Base-by-base conservation (phyloP, 1,140 invertebrate species). In the Bombus soroeensis region DNA sequence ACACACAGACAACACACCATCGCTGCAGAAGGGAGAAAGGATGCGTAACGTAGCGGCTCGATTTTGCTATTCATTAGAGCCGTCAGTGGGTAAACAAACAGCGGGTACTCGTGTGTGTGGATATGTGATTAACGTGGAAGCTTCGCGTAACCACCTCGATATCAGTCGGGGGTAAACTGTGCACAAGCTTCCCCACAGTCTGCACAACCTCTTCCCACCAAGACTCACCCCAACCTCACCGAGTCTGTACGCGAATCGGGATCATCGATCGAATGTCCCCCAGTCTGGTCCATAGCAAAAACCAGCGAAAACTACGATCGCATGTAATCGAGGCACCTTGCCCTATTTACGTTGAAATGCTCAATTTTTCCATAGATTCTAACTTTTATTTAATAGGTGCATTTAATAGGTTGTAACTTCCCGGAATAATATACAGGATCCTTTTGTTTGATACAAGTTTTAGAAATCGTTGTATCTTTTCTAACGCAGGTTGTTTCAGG, bases 11-110 rank as follows among this genome's bases (percentile, higher is more conserved):
- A 59, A 32, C 74, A 64, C 76, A 68, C 28, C 59, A 28, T 28
- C 28, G 59, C 5, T 6, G 2, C n/a, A 66, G 66, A 64, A 59
- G 64, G 66, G 66, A 81, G 76, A 57, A 78, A 81, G 89, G 75
- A 83, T 77, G 89, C 83, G 82, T 81, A 90, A 90, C 86, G 88
- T 34, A 81, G 71, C 43, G 81, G 89, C 92, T 92, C 91, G 92
- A 94, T 94, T 94, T 94, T 92, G 93, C 94, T 93, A 94, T 94
- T 94, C 91, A 92, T 93, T 94, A 92, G 89, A 93, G 90, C 93
- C 89, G 89, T 93, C 91, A 90, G 89, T 88, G 86, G 81, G 90
- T 91, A 94, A 94, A 94, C 92, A 94, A 93, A 93, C 90, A 92
- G 89, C 85, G 83, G 90, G 81, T 83, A 79, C 83, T 87, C 84